These are phyloP conservation scores for Trichopria drosophilae DNA, from an alignment of 2,888 invertebrate genomes.

Conservation along the genomic window DNA sequence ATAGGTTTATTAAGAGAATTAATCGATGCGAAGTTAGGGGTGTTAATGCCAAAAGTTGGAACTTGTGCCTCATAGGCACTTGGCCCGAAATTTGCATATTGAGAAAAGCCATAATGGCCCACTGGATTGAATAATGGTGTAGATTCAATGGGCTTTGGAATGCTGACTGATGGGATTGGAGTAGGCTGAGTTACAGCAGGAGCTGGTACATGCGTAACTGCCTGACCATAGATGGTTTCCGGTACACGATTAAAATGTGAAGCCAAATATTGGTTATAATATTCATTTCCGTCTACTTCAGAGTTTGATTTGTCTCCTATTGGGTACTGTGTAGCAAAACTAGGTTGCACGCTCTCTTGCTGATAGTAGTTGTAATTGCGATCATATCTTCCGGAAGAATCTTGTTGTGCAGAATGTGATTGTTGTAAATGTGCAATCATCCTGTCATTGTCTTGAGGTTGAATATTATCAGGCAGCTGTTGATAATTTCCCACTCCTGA, in stretches of 20 bases:
- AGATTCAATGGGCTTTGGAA: too few species aligned
- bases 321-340: slow-evolving; percentile 35
- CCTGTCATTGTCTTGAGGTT: slow-evolving; percentile 50
- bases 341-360: slow-evolving; percentile 37
- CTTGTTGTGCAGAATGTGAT: slow-evolving; percentile 40
- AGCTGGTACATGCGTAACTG: too few species aligned
- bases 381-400: slow-evolving; percentile 36
- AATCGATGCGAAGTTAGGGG: too few species aligned
- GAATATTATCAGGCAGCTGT: slow-evolving; percentile 45
- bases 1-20: too few species aligned
- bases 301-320: slow-evolving; percentile 13
- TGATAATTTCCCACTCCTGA: slow-evolving; percentile 46
- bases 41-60: too few species aligned
- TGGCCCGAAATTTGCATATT: too few species aligned
- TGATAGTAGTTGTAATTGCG: slow-evolving; percentile 42
- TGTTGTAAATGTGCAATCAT: slow-evolving; percentile 49
- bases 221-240: too few species aligned
- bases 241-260: not conserved
- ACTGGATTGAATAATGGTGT: too few species aligned
- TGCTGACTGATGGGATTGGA: too few species aligned
- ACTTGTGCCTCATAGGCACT: too few species aligned
- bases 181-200: slow-evolving; percentile 10
- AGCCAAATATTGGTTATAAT: not conserved
- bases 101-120: too few species aligned
- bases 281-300: not conserved